A percentile compares a stretch with the other conserved stretches of the same genome.
These are phyloP conservation scores for Percopsis transmontana DNA, from an alignment of 2,113 vertebrate genomes.

Conservation along the genomic window DNA sequence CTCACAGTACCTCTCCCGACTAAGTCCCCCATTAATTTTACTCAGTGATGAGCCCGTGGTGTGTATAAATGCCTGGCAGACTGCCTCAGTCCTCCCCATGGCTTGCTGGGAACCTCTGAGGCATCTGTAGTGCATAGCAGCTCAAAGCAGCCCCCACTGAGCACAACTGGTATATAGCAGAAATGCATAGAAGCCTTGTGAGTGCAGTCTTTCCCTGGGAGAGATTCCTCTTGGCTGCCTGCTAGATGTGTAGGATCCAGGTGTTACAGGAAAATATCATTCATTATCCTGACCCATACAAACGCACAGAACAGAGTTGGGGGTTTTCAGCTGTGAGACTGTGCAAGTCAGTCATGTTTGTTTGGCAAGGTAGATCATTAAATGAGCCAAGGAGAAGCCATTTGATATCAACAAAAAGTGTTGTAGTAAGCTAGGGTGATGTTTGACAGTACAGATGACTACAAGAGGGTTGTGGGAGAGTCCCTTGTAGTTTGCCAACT, in stretches of 20 bases:
- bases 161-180: neutral
- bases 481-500: neutral
- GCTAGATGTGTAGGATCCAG: constrained; percentile 4
- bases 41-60: too few species aligned
- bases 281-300: constrained; percentile 32
- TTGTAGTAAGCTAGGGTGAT: constrained; percentile 10
- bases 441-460: neutral
- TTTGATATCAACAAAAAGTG: constrained; percentile 17
- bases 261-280: constrained; percentile 33
- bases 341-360: constrained; percentile 22
- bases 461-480: neutral
- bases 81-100: too few species aligned
- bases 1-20: too few species aligned
- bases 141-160: too few species aligned
- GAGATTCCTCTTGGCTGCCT: neutral
- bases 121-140: neutral
- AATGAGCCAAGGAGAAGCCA: constrained; percentile 1
- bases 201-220: neutral
- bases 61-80: too few species aligned
- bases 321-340: constrained; percentile 10
- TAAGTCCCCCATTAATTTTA: too few species aligned
- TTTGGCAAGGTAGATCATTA: constrained; percentile 5
- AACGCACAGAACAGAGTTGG: constrained; percentile 9
- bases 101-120: neutral
- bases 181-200: neutral